Percentiles rank a stretch among this genome's conserved stretches.
These are phyloP conservation scores for Drosophila equinoxialis DNA, from an alignment of 1,140 invertebrate species.

Conservation along the genomic window DNA sequence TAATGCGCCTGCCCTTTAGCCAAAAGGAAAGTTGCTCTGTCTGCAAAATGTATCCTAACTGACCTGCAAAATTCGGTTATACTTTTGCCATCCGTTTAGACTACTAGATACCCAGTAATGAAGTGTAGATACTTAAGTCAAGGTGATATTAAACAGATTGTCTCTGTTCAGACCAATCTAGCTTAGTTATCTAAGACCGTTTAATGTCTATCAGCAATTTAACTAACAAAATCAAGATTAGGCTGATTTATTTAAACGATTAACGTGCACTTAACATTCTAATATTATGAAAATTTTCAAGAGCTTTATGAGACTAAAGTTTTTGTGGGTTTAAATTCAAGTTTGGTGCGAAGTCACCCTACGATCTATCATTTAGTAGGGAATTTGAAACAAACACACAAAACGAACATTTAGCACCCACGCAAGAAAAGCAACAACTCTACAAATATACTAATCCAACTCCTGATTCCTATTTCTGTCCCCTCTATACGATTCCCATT, in stretches of 20 bases:
- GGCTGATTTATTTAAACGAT: not conserved
- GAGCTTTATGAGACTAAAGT: not conserved
- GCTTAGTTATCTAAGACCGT: too few species aligned
- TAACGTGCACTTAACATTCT: too few species aligned
- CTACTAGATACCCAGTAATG: not conserved
- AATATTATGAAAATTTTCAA: not conserved
- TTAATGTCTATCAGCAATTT: not conserved
- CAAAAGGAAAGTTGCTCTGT: slow-evolving; percentile 70
- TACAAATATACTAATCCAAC: too few species aligned
- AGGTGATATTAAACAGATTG: not conserved
- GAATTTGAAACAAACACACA: not conserved
- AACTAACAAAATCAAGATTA: not conserved
- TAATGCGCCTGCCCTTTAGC: slow-evolving; percentile 58
- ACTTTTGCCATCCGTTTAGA: slow-evolving; percentile 34
- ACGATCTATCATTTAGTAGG: not conserved
- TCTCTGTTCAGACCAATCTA: too few species aligned
- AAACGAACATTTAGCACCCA: slow-evolving; percentile 65
- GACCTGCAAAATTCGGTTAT: slow-evolving; percentile 57
- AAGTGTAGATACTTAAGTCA: too few species aligned
- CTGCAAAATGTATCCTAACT: slow-evolving; percentile 61
- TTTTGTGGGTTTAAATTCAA: not conserved
- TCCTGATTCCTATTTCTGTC: slow-evolving; percentile 45
- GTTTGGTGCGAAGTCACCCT: not conserved
- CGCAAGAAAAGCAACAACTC: slow-evolving; percentile 47
- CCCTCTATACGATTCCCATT: not conserved